Percentiles rank a stretch among this genome's conserved stretches.
Evolutionary conservation across 2,113 vertebrate genomes (phyloP).

Genomic region (Corythaixoides concolor): DNA sequence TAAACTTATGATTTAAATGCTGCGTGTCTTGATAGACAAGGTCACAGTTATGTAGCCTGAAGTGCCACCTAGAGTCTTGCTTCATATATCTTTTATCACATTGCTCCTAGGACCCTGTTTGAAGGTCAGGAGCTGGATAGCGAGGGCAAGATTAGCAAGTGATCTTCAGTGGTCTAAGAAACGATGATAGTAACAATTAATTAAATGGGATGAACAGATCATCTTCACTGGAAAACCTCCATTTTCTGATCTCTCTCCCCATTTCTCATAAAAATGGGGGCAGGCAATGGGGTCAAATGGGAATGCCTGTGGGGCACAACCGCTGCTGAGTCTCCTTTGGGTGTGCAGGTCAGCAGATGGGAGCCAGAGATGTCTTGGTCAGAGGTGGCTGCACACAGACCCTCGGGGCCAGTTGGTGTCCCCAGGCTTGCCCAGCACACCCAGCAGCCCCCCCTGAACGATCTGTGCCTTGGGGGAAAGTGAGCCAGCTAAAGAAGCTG

Average conservation of each 20-base stretch:
- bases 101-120: background rate
- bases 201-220: background rate
- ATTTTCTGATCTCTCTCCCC: background rate
- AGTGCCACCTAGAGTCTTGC: slow-evolving; percentile 67
- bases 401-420: background rate
- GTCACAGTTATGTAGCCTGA: slow-evolving; percentile 54
- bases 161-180: background rate
- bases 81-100: slow-evolving; percentile 1
- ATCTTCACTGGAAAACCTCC: background rate
- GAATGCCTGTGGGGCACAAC: background rate
- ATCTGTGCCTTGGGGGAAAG: background rate
- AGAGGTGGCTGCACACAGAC: background rate
- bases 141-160: background rate
- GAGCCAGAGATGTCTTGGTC: background rate
- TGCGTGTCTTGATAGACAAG: background rate
- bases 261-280: background rate
- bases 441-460: background rate
- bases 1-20: slow-evolving; percentile 28
- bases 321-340: rapidly evolving
- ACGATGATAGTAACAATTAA: background rate
- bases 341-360: rapidly evolving
- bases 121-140: slow-evolving; percentile 11
- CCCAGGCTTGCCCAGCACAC: background rate
- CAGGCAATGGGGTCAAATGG: background rate
- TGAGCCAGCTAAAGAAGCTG: background rate